A percentile compares a stretch with the other conserved stretches of the same genome.
phyloP scores from a whole-genome alignment of 2,888 invertebrate species.

The Euphydryas editha region DNA sequence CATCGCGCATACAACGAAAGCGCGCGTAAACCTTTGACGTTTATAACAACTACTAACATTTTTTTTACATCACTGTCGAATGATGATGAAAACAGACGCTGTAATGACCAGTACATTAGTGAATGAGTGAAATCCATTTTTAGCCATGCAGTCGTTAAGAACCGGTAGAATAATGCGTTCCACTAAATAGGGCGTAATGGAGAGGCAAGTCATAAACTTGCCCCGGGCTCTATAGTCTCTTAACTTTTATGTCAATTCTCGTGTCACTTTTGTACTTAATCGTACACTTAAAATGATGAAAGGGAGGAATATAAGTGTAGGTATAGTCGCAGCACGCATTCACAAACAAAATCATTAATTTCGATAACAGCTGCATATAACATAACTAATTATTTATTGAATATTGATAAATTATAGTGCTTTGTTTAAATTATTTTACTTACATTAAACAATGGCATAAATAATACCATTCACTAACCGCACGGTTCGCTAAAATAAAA shows the following conservation, averaged over 20 bases:
- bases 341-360: constrained; percentile 32
- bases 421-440: constrained; percentile 38
- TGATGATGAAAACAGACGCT: background rate
- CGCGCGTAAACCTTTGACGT: constrained; percentile 11
- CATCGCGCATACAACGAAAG: constrained; percentile 47
- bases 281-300: constrained; percentile 17
- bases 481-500: constrained; percentile 39
- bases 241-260: constrained; percentile 15
- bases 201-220: constrained; percentile 16
- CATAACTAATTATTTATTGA: constrained; percentile 40
- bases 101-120: background rate
- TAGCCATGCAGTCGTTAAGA: constrained; percentile 11
- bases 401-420: constrained; percentile 39
- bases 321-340: background rate
- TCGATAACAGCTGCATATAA: constrained; percentile 33
- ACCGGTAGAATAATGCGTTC: constrained; percentile 11
- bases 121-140: constrained; percentile 9
- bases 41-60: constrained; percentile 7
- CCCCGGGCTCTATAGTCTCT: background rate
- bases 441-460: constrained; percentile 36
- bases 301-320: background rate
- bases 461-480: constrained; percentile 36
- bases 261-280: constrained; percentile 4
- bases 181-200: constrained; percentile 20
- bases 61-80: background rate